phyloP scores from a whole-genome alignment of 2,113 vertebrate genomes.

The Varanus komodoensis region DNA sequence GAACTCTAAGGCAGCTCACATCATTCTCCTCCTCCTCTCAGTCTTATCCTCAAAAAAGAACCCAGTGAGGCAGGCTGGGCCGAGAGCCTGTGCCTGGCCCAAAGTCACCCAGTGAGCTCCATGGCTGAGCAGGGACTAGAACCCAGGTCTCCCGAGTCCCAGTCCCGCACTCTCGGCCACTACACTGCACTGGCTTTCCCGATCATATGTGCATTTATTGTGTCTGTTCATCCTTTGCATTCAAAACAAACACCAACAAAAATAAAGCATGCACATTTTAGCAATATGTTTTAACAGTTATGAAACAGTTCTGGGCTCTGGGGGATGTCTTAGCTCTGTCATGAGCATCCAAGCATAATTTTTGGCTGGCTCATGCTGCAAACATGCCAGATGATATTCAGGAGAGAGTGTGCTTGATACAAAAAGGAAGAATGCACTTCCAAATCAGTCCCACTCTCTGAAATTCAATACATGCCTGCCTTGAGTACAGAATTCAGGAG shows the following conservation, averaged over 20 bases:
- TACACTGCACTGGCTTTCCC: too few relatives aligned
- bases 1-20: too few relatives aligned
- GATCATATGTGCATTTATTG: background rate
- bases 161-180: too few relatives aligned
- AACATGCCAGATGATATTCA: background rate
- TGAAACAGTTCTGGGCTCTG: background rate
- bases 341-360: background rate
- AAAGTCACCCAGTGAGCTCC: too few relatives aligned
- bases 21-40: too few relatives aligned
- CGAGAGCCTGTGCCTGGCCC: too few relatives aligned
- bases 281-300: background rate
- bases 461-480: background rate
- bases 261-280: background rate
- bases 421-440: background rate
- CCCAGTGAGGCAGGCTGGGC: too few relatives aligned
- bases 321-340: background rate
- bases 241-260: background rate
- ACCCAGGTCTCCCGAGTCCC: too few relatives aligned
- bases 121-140: too few relatives aligned
- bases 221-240: background rate
- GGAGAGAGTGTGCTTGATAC: background rate
- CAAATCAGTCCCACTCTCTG: background rate
- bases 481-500: rapidly evolving
- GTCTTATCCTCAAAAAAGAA: too few relatives aligned
- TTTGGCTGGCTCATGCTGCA: too few relatives aligned